Percentiles rank a stretch among this genome's conserved stretches.
These are phyloP conservation scores for Syngnathus rostellatus DNA, from an alignment of 2,797 vertebrate species.

Conservation along the genomic window DNA sequence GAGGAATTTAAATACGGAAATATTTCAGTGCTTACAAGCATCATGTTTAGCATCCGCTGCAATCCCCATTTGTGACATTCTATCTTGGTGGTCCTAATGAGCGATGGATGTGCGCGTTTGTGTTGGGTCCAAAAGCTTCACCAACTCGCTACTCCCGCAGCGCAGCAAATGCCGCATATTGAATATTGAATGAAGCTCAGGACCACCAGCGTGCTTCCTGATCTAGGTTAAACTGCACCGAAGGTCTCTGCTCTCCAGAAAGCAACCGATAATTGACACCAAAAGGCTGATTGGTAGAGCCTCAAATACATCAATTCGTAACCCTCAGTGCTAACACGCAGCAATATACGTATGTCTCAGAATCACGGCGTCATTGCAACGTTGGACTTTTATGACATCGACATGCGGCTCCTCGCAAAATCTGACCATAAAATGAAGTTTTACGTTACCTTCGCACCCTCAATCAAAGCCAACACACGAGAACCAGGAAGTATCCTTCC, in stretches of 20 bases:
- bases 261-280: neutral
- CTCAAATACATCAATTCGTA: neutral
- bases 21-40: neutral
- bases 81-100: neutral
- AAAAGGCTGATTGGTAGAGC: neutral
- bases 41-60: neutral
- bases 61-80: neutral
- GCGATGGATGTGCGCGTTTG: neutral
- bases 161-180: neutral
- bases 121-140: neutral
- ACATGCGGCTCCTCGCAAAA: neutral
- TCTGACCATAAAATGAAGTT: neutral
- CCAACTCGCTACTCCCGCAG: neutral
- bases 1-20: neutral
- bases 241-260: neutral
- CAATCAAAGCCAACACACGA: neutral
- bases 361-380: neutral
- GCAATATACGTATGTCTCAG: neutral
- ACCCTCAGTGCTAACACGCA: neutral
- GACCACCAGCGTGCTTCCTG: neutral
- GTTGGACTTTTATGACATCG: neutral
- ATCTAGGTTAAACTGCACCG: neutral
- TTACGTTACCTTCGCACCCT: neutral
- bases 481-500: neutral
- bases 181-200: slow-evolving; percentile 5